Percentiles rank a stretch among this genome's conserved stretches.
phyloP scores from a whole-genome alignment of 2,888 invertebrate genomes.

The Myopa testacea region DNA sequence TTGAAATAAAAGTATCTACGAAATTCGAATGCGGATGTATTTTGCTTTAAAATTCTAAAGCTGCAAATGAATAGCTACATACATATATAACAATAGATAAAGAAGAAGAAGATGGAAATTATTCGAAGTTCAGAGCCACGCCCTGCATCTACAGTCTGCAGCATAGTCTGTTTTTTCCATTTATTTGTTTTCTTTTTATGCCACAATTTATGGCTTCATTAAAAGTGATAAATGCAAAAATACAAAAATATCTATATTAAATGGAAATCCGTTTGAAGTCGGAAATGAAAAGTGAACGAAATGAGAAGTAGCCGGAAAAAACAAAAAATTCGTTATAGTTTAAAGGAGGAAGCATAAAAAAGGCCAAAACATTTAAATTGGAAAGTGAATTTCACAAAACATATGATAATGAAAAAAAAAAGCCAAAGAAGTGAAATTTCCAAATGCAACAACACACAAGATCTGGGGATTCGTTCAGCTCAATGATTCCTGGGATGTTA shows the following conservation, averaged over 20 bases:
- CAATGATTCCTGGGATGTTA: conserved; percentile 40
- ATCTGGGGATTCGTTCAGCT: conserved; percentile 45
- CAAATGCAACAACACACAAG: conserved; percentile 22
- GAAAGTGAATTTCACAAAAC: conserved; percentile 19
- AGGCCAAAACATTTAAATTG: neutral
- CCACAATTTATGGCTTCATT: neutral
- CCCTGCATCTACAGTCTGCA: no score
- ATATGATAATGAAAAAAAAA: neutral
- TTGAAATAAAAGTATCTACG: neutral
- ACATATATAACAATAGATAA: no score
- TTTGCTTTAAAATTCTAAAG: no score
- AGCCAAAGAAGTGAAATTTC: conserved; percentile 45
- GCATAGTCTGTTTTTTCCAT: no score
- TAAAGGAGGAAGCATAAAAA: neutral
- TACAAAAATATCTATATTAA: conserved; percentile 39
- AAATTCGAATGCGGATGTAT: neutral
- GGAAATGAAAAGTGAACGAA: conserved; percentile 49
- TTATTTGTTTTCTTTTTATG: neutral
- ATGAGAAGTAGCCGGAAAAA: neutral
- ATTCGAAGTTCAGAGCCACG: no score
- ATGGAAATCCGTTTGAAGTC: conserved; percentile 55
- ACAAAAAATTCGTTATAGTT: neutral
- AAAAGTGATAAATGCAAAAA: neutral
- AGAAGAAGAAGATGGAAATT: no score
- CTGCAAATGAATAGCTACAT: no score